Evolutionary conservation across 2,113 vertebrate species (phyloP).

Genomic region (Melanotaenia duboulayi): DNA sequence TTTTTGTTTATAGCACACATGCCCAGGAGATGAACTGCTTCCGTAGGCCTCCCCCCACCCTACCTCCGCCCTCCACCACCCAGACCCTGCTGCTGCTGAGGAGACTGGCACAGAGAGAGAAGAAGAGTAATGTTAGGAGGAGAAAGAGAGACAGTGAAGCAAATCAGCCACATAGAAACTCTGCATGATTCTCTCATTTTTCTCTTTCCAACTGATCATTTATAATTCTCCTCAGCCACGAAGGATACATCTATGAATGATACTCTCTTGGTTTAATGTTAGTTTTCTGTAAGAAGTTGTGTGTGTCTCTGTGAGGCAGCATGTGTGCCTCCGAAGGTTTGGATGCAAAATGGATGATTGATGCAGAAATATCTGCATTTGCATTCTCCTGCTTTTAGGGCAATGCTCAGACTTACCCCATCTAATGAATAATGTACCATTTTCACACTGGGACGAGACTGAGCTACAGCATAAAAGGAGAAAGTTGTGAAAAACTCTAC

Average conservation of each 20-base stretch:
- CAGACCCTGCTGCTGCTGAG: conserved; percentile 32
- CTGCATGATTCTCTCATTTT: conserved; percentile 15
- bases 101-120: conserved; percentile 26
- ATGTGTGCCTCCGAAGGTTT: conserved; percentile 15
- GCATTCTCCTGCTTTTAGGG: conserved; percentile 52
- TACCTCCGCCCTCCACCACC: background rate
- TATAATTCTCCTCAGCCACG: conserved; percentile 40
- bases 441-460: conserved; percentile 49
- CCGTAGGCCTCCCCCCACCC: background rate
- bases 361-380: conserved; percentile 58
- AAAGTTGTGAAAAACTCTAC: conserved; percentile 1
- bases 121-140: conserved; percentile 16
- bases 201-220: conserved; percentile 9
- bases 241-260: conserved; percentile 21
- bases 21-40: conserved; percentile 30
- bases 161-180: conserved; percentile 10
- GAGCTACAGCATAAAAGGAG: conserved; percentile 28
- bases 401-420: conserved; percentile 55
- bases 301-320: background rate
- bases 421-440: conserved; percentile 70
- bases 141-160: background rate
- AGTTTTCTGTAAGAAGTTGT: conserved; percentile 10
- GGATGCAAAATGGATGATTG: conserved; percentile 53
- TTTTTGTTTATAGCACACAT: conserved; percentile 46
- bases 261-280: conserved; percentile 18